These are phyloP conservation scores for Babylonia areolata DNA, from an alignment of 1,140 invertebrate species.

Conservation along the genomic window DNA sequence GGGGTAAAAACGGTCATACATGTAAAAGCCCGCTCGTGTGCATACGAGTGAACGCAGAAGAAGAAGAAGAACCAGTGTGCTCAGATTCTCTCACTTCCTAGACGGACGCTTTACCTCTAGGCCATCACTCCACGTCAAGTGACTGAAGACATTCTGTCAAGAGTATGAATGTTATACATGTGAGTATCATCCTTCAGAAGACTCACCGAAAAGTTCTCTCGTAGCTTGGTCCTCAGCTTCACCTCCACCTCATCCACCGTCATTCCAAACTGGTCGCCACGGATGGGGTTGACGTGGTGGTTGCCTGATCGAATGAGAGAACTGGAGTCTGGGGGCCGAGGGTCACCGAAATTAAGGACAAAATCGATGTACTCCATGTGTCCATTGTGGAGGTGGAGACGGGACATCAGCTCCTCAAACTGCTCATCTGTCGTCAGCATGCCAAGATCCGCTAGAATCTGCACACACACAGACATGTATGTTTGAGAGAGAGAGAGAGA, in stretches of 20 bases:
- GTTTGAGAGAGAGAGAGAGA: no score
- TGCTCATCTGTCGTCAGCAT: slow-evolving; percentile 69
- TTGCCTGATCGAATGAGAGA: slow-evolving; percentile 60
- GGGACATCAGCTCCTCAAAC: slow-evolving; percentile 65
- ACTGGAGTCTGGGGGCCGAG: slow-evolving; percentile 50
- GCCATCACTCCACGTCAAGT: not conserved
- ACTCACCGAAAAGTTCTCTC: slow-evolving; percentile 74
- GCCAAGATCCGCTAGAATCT: slow-evolving; percentile 66
- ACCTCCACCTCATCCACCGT: slow-evolving; percentile 66
- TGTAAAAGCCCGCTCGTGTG: no score
- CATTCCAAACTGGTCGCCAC: slow-evolving; percentile 71
- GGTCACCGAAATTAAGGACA: slow-evolving; percentile 67
- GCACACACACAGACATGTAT: not conserved
- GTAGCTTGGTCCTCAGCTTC: slow-evolving; percentile 67
- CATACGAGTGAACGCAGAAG: no score
- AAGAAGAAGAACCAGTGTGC: no score
- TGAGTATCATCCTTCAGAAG: no score
- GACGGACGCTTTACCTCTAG: no score
- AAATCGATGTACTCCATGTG: slow-evolving; percentile 71
- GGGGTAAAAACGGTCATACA: no score
- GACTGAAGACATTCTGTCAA: not conserved
- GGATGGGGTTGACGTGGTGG: slow-evolving; percentile 68
- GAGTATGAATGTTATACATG: not conserved
- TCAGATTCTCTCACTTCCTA: no score
- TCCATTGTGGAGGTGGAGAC: slow-evolving; percentile 65